Base-by-base conservation (phyloP, 2,797 vertebrate genomes). In the Pipistrellus pygmaeus region DNA sequence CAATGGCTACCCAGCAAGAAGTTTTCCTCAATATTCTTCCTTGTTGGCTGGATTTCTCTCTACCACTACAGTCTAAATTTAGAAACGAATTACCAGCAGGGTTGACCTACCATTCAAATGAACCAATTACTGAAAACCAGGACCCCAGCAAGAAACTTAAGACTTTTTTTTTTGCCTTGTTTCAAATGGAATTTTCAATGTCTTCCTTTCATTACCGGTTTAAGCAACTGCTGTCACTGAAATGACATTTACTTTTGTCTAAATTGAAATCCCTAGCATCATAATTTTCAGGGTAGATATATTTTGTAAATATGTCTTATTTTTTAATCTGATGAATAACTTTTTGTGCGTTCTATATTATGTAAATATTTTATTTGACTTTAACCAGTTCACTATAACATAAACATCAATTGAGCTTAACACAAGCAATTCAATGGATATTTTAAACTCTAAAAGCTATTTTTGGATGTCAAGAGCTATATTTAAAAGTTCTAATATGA, bases 101-200 rank as follows among this genome's bases (percentile, higher is more conserved):
- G 30, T 95, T 55, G 32, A 72, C 57, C 69, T 72, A 85, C 76
- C 72, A 60, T 92, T 90, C 66, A 94, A 85, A 90, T 76, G 48
- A 95, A 88, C 81, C 71, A 87, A 62, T 93, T 92, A 94, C 15
- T 27, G 32, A 85, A 89, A 25, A 76, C 32, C 35, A 89, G 75
- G 85, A 78, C 66, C 53, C 32, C 17, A 66, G 57, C 71, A 94
- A 93, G 85, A 89, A 53, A 84, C 14, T 44, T 73, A 46, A 57
- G 10, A 30, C 44, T 23, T 25, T 75, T 78, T 78, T n/a, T 83
- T 38, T n/a, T 8, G 21, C 73, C 20, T 95, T 41, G 30, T 93
- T 96, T 92, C 73, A 88, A 90, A 85, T 46, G 30, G 30, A 90
- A 88, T 81, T 84, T 88, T 81, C 55, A 91, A 76, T 64, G 80